Base-by-base conservation (phyloP, 92 coral and sea anemone genomes). In the Epizoanthus stellaris region DNA sequence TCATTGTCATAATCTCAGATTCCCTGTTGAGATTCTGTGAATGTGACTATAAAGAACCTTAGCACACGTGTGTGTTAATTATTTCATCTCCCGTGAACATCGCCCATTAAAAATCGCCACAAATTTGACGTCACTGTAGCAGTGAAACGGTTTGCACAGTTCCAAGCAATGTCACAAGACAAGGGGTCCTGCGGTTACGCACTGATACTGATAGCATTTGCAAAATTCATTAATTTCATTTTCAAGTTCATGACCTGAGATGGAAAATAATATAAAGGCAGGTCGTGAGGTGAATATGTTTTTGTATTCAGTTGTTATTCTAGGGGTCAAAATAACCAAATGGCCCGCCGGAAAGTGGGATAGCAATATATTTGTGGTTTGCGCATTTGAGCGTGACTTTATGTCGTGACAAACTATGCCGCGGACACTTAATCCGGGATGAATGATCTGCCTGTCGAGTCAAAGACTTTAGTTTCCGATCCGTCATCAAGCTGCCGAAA, bases 401-500 rank as follows among this genome's bases (percentile, higher is more conserved):
- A 20, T 42, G 47, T 79, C 83, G 83, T 79, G 83, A 79, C 83
- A 79, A 40, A 12, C 38, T 38, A 58, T 60, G 70, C 82, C 69
- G 82, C 42, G 62, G 70, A 63, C 42, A 79, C 30, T 64, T 79
- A 79, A 79, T 79, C 72, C 45, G 61, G 59, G 45, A 6, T 63
- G 61, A 79, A 42, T 42, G 83, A 43, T 79, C 72, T 62, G 56
- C 56, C 56, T 49, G 56, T 49, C 56, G 56, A 49, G 56, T 49
- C 56, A 49, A 49, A 49, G 56, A 14, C 69, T 79, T 79, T 21
- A 14, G 71, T 63, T 64, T 79, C 83, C 70, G 58, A 79, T 79
- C 83, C 67, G 60, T 79, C 83, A 79, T 62, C 83, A 62, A 79
- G 49, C 23, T 64, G 72, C 60, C 83, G 83, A 79, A 63, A 79